Evolutionary conservation across 2,113 vertebrate genomes (phyloP).

Genomic region (Syrrhaptes paradoxus): DNA sequence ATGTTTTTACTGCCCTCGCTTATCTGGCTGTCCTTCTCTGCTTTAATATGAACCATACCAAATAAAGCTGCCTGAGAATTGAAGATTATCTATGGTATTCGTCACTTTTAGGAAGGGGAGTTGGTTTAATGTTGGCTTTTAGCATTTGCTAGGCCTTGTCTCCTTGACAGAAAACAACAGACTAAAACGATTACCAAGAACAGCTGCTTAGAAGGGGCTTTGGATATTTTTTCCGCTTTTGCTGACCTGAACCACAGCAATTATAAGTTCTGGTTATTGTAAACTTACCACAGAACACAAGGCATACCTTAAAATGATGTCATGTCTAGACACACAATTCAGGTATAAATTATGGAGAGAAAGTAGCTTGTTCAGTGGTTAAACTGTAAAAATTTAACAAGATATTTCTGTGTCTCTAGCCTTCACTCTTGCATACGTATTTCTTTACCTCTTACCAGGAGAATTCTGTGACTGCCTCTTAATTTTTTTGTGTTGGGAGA

Average conservation of each 20-base stretch:
- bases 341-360: constrained; percentile 80
- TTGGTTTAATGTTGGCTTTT: constrained; percentile 23
- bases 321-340: constrained; percentile 81
- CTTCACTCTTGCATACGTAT: constrained; percentile 32
- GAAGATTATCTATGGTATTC: constrained; percentile 44
- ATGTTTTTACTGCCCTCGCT: constrained; percentile 15
- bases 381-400: constrained; percentile 76
- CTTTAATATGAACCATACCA: constrained; percentile 51
- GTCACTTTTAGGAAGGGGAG: constrained; percentile 20
- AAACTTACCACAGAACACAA: constrained; percentile 74
- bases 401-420: constrained; percentile 72
- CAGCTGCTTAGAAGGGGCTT: constrained; percentile 55
- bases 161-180: constrained; percentile 69
- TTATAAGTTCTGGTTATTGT: constrained; percentile 74
- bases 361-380: constrained; percentile 75
- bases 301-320: constrained; percentile 78
- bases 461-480: constrained; percentile 64
- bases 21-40: constrained; percentile 13
- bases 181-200: constrained; percentile 45
- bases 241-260: constrained; percentile 58
- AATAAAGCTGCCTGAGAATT: constrained; percentile 27
- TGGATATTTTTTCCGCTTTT: constrained; percentile 46
- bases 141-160: constrained; percentile 55
- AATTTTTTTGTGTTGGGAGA: constrained; percentile 60
- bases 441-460: constrained; percentile 55